Evolutionary conservation across 1,140 invertebrate genomes (phyloP).

Genomic region (Lordiphosa collinella): DNA sequence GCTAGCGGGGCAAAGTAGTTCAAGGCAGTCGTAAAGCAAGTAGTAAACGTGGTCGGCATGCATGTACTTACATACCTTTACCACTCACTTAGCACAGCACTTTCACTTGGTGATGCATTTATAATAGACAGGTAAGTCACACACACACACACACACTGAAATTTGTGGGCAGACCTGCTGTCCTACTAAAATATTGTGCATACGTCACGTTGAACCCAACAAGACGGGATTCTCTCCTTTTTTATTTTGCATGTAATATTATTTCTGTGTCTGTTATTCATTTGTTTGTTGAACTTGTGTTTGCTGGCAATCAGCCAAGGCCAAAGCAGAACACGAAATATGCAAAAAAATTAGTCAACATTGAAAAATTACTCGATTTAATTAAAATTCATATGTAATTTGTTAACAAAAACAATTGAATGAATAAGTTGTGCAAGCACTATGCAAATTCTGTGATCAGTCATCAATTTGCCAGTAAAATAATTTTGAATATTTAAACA

Average conservation of each 20-base stretch:
- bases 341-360: constrained; percentile 4
- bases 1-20: constrained; percentile 10
- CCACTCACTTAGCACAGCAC: constrained; percentile 31
- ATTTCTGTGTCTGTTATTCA: constrained; percentile 26
- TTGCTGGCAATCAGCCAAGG: constrained; percentile 57
- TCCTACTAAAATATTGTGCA: constrained; percentile 1
- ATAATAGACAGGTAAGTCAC: constrained; percentile 31
- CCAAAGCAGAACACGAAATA: constrained; percentile 19
- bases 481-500: background rate
- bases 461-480: constrained; percentile 8
- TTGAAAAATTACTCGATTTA: too few species aligned
- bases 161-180: background rate
- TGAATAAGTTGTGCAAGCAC: background rate
- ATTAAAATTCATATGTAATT: background rate
- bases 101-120: constrained; percentile 27
- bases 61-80: background rate
- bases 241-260: constrained; percentile 23
- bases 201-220: constrained; percentile 4
- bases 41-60: background rate
- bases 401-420: constrained; percentile 18
- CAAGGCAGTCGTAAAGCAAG: constrained; percentile 20
- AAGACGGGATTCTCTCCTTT: constrained; percentile 27
- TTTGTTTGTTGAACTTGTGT: constrained; percentile 41
- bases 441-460: constrained; percentile 1
- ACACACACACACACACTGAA: constrained; percentile 2